A percentile compares a stretch with the other conserved stretches of the same genome.
Evolutionary conservation across 2,113 vertebrate species (phyloP).

Genomic region (Cynopterus brachyotis): DNA sequence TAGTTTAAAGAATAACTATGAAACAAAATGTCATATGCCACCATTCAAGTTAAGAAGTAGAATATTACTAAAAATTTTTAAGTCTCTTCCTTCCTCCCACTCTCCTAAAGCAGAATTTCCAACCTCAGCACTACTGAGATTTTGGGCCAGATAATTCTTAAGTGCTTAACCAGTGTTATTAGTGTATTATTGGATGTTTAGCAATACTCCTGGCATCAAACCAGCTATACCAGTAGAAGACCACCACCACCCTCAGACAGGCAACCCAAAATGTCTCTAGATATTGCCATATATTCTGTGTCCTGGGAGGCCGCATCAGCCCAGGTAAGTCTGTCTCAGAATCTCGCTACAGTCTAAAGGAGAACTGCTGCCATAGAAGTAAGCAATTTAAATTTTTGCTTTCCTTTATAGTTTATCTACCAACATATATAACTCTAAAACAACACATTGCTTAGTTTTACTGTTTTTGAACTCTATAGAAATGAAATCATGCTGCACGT

Average conservation of each 20-base stretch:
- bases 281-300: not conserved
- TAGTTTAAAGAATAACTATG: not conserved
- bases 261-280: not conserved
- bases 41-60: not conserved
- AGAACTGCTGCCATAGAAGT: not conserved
- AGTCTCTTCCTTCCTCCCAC: not conserved
- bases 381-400: not conserved
- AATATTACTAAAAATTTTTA: not conserved
- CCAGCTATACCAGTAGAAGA: not conserved
- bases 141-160: not conserved
- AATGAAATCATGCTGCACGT: not conserved
- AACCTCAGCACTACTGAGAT: not conserved
- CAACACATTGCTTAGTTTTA: not conserved
- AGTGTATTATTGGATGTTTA: not conserved
- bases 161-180: not conserved
- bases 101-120: not conserved
- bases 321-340: too few relatives aligned
- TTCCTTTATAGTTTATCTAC: not conserved
- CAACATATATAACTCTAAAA: not conserved
- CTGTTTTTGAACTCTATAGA: not conserved
- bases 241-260: not conserved
- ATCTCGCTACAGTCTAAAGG: too few relatives aligned
- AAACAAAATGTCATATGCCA: not conserved
- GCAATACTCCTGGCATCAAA: not conserved
- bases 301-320: too few relatives aligned